Conservation (phyloP, 2,797 vertebrate species). For the Todus mexicanus region DNA sequence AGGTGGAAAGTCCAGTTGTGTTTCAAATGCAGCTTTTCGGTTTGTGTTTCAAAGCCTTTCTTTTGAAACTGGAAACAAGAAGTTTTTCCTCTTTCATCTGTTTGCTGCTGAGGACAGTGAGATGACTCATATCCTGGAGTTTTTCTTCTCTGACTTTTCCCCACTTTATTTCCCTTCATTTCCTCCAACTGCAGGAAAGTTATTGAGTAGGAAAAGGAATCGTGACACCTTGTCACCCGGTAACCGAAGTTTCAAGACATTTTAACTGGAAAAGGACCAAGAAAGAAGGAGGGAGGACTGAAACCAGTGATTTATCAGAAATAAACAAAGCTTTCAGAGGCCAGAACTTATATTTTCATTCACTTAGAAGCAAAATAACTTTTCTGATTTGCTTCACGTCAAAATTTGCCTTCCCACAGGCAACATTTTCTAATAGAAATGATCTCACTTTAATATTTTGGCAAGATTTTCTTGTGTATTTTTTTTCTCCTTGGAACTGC, state of each 20-base stretch:
- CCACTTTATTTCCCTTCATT: not conserved
- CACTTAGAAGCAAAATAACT: not conserved
- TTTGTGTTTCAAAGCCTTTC: not conserved
- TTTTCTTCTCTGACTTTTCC: not conserved
- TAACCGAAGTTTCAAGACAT: not conserved
- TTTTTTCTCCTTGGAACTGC: not conserved
- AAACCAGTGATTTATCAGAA: not conserved
- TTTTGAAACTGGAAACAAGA: not conserved
- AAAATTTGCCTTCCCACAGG: not conserved
- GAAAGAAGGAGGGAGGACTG: not conserved
- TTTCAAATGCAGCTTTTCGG: not conserved
- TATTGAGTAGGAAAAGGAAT: not conserved
- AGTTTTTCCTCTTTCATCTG: not conserved
- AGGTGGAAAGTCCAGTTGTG: not conserved
- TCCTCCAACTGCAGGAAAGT: not conserved
- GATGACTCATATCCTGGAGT: not conserved
- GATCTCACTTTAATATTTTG: constrained; percentile 16
- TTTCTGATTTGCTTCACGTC: not conserved
- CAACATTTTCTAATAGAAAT: constrained; percentile 18
- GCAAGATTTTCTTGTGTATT: not conserved
- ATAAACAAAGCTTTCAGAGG: not conserved
- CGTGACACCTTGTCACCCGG: not conserved
- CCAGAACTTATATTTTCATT: not conserved
- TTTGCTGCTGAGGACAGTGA: not conserved
- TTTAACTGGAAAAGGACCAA: not conserved